Percentiles rank a stretch among this genome's conserved stretches.
phyloP scores from a whole-genome alignment of 2,113 vertebrate species.

The Hemicordylus capensis region DNA sequence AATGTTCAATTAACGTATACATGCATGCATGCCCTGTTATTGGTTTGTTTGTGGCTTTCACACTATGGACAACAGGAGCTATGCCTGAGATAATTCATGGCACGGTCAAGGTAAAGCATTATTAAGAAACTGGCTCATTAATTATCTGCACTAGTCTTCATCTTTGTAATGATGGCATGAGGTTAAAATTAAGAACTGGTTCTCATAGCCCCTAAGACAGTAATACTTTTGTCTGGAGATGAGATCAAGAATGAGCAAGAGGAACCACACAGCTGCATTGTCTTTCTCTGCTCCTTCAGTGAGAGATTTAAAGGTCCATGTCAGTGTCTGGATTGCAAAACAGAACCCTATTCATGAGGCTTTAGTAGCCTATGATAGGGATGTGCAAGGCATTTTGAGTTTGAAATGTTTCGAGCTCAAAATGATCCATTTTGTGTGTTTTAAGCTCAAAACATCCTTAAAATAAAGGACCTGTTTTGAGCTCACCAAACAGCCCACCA shows the following conservation, averaged over 20 bases:
- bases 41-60: background rate
- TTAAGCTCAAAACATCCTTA: too few relatives aligned
- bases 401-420: too few relatives aligned
- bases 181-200: background rate
- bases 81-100: background rate
- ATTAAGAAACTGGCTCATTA: background rate
- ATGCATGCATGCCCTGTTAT: background rate
- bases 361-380: background rate
- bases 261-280: background rate
- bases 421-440: too few relatives aligned
- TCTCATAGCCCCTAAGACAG: background rate
- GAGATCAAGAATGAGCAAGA: background rate
- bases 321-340: background rate
- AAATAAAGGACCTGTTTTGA: too few relatives aligned
- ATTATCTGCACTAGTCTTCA: background rate
- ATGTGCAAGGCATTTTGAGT: too few relatives aligned
- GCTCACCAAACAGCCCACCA: too few relatives aligned
- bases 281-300: background rate
- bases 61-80: background rate
- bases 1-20: background rate
- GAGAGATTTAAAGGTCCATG: background rate
- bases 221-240: background rate
- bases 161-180: background rate
- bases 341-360: background rate
- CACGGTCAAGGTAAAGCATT: background rate